Conservation (phyloP, 30 jellyfish, hydroid and myxozoan species). For the Hydractinia echinata region DNA sequence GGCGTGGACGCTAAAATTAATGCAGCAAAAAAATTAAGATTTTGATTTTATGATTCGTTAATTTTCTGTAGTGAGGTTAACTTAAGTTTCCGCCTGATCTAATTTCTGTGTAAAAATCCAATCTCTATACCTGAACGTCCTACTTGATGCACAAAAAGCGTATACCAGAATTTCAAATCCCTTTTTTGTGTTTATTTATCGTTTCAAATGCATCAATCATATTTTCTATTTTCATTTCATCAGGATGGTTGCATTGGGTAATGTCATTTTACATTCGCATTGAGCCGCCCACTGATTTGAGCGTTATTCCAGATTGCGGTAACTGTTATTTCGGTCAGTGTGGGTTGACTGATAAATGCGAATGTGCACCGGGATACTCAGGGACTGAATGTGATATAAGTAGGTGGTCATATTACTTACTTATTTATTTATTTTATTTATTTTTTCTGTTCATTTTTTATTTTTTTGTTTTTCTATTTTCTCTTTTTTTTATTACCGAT, state of each 20-base stretch:
- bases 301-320: slow-evolving; percentile 50
- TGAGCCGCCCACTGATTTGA: slow-evolving; percentile 43
- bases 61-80: too few species aligned
- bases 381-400: slow-evolving; percentile 66
- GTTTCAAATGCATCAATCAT: neutral
- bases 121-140: too few species aligned
- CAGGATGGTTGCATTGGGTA: slow-evolving; percentile 98
- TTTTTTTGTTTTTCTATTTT: neutral
- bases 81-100: too few species aligned
- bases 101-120: too few species aligned
- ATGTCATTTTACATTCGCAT: slow-evolving; percentile 66
- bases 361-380: slow-evolving; percentile 91
- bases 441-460: neutral
- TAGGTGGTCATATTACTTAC: slow-evolving; percentile 32
- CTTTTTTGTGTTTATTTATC: neutral
- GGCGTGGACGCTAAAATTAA: too few species aligned
- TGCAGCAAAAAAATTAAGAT: too few species aligned
- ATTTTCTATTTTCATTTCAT: slow-evolving; percentile 1
- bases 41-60: too few species aligned
- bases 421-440: neutral
- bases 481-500: neutral
- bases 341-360: slow-evolving; percentile 93
- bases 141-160: too few species aligned
- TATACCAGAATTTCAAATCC: too few species aligned
- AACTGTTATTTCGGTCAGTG: slow-evolving; percentile 90